Evolutionary conservation across 2,113 vertebrate species (phyloP).

Genomic region (Trinectes maculatus): DNA sequence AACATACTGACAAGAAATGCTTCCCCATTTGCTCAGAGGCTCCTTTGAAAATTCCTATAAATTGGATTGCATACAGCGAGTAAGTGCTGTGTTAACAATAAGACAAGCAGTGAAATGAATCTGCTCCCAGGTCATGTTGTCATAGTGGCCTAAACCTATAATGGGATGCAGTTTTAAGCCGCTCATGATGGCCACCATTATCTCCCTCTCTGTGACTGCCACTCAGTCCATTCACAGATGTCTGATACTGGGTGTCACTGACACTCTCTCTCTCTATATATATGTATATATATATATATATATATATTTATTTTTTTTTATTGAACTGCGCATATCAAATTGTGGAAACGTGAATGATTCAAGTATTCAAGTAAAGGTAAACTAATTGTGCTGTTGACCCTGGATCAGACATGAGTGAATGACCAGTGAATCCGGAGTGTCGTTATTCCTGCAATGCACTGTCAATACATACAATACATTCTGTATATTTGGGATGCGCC

Average conservation of each 20-base stretch:
- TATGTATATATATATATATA: too few species aligned
- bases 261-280: too few species aligned
- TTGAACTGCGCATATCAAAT: conserved; percentile 8
- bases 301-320: too few species aligned
- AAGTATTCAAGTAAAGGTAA: neutral
- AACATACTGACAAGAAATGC: conserved; percentile 37
- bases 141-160: conserved; percentile 10
- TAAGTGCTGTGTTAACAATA: conserved; percentile 20
- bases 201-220: conserved; percentile 47
- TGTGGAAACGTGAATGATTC: neutral
- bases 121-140: conserved; percentile 20
- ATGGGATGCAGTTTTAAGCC: neutral
- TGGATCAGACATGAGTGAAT: conserved; percentile 49
- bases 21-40: conserved; percentile 15
- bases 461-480: neutral
- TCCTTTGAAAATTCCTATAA: conserved; percentile 39
- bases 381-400: neutral
- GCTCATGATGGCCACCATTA: conserved; percentile 42
- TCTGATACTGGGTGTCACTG: conserved; percentile 44
- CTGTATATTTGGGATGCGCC: neutral
- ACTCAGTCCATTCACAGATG: conserved; percentile 56
- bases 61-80: conserved; percentile 26
- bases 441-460: conserved; percentile 40
- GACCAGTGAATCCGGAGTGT: conserved; percentile 25
- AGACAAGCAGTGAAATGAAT: conserved; percentile 38